A percentile compares a stretch with the other conserved stretches of the same genome.
These are phyloP conservation scores for Hyperoplus immaculatus DNA, from an alignment of 2,797 vertebrate genomes.

Conservation along the genomic window DNA sequence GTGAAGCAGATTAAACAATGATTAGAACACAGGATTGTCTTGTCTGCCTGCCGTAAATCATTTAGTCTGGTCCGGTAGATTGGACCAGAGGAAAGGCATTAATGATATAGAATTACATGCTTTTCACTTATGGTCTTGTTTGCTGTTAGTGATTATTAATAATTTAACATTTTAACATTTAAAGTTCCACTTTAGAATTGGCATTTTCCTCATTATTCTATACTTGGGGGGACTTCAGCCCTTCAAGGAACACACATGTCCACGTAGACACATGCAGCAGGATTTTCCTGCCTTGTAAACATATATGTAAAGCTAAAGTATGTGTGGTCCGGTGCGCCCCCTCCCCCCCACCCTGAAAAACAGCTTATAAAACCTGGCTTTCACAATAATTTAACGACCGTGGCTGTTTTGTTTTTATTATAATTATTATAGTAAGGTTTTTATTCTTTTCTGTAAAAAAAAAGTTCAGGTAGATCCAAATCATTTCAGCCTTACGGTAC, in stretches of 20 bases:
- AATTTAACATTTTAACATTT: too few relatives aligned
- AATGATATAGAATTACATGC: too few relatives aligned
- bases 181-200: too few relatives aligned
- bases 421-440: neutral
- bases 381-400: slow-evolving; percentile 11
- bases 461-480: neutral
- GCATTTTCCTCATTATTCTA: slow-evolving; percentile 2
- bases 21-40: too few relatives aligned
- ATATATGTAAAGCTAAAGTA: slow-evolving; percentile 21
- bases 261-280: slow-evolving; percentile 27
- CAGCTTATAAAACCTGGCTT: slow-evolving; percentile 28
- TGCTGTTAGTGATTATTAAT: too few relatives aligned
- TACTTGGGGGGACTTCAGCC: slow-evolving; percentile 1
- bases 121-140: too few relatives aligned
- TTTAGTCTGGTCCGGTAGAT: too few relatives aligned
- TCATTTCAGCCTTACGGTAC: slow-evolving; percentile 68
- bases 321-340: slow-evolving; percentile 48
- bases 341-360: slow-evolving; percentile 7
- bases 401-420: slow-evolving; percentile 22
- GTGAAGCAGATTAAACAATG: too few relatives aligned
- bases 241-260: slow-evolving; percentile 4
- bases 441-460: neutral
- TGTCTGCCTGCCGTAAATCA: too few relatives aligned
- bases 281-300: slow-evolving; percentile 39
- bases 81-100: too few relatives aligned